Evolutionary conservation across 2,888 invertebrate genomes (phyloP), one percentile per base, ranked within the genome.

Genomic region (Ophonus ardosiacus): DNA sequence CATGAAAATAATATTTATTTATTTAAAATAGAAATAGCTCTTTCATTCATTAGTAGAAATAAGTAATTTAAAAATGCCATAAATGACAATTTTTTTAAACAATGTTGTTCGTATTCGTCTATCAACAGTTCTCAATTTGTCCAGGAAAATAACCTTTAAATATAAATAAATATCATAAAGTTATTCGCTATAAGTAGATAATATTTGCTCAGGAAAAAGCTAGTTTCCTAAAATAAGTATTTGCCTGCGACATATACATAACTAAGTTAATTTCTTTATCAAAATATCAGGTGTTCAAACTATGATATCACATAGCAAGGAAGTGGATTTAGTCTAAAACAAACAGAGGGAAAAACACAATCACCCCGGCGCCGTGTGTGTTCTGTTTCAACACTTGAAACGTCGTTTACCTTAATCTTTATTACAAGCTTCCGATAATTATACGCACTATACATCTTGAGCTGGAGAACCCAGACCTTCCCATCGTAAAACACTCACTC

Each of bases 401-500:
- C 57, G 68, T 13, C 71, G 31, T 82, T 24, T 71, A 82, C 82
- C 82, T 82, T 81, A 81, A 82, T 82, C 82, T 82, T 82, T 82
- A 82, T 82, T 68, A 56, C 82, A n/a, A 56, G 82, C 68, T 82
- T 68, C 68, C 82, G 82, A 82, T 82, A 82, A 82, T 82, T 71
- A 56, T 40, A 56, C 56, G 51, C 43, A 56, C 76, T 76, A 68
- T n/a, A 31, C 57, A 82, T 15, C 80, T 61, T 59, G 59, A 31
- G 78, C 78, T n/a, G 31, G 13, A 13, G 51, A 56, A 56, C 40
- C 56, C 43, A 68, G 40, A 68, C 68, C 82, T 82, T 82, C 82
- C 82, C 82, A 82, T 82, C 82, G 82, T 82, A 82, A 82, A 82
- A 82, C 71, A 82, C 21, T 82, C 82, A 82, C 82, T 82, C 68